Evolutionary conservation across 2,888 invertebrate genomes (phyloP).

Genomic region (Sarcophaga rosellei): DNA sequence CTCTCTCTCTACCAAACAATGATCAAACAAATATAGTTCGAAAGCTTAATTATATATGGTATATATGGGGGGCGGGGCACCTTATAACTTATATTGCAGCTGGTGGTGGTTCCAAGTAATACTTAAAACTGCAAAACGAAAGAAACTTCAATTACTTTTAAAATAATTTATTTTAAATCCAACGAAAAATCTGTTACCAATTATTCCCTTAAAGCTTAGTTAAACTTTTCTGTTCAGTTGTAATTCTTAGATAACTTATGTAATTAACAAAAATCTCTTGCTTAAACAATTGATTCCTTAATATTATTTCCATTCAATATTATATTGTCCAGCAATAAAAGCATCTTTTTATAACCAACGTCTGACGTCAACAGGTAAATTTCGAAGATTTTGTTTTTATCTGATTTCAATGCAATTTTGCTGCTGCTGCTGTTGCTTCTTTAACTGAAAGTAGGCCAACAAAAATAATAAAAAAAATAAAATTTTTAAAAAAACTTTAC

Average conservation of each 20-base stretch:
- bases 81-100: not conserved
- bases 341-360: constrained; percentile 57
- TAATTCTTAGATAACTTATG: constrained; percentile 20
- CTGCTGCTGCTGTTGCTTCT: constrained; percentile 21
- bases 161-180: not conserved
- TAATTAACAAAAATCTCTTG: not conserved
- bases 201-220: constrained; percentile 11
- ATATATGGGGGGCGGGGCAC: not conserved
- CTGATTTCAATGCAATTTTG: not conserved
- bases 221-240: not conserved
- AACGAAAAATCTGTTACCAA: constrained; percentile 49
- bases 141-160: not conserved
- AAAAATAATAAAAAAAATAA: constrained; percentile 2
- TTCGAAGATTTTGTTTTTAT: not conserved
- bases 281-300: constrained; percentile 48
- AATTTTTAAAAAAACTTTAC: not conserved
- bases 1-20: too few species aligned
- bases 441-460: constrained; percentile 44
- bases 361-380: constrained; percentile 30
- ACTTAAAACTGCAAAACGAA: constrained; percentile 44
- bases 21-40: not conserved
- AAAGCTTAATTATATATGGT: not conserved
- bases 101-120: constrained; percentile 48
- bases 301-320: constrained; percentile 32
- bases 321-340: constrained; percentile 52